Base-by-base conservation (phyloP, 2,113 vertebrate genomes). In the Leptocoma aspasia region DNA sequence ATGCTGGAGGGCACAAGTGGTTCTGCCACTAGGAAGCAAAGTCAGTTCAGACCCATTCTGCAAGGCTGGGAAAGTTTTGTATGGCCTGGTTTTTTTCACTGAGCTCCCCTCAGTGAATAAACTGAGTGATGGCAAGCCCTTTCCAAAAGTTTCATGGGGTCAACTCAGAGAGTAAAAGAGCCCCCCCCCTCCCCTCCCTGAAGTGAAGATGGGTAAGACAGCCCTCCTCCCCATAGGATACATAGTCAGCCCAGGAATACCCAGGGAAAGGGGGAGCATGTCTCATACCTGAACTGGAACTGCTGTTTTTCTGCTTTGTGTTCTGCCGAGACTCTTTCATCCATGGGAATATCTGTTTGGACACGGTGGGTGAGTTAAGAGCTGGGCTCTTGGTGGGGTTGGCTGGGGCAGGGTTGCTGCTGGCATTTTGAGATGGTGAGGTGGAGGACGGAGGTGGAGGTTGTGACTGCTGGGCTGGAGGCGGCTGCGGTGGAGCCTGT, bases 241-340 rank as follows among this genome's bases (percentile, higher is more conserved):
- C 3, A 0, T 13, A 70, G 63, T 5, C 45, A 72, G 22, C 44
- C 61, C 75, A 73, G 63, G 57, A 76, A 30, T 59, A 87, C 81
- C 89, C 81, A 61, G 66, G 49, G 52, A 82, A 18, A 63, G 6
- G 2, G 42, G 44, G 11, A 64, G 30, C 5, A 0, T 57, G 13
- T 89, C 80, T 97, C 96, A 52, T 99, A 99, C 99, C 99, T 99
- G 99, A 99, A 97, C 98, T 99, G 98, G 99, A 98, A 97, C 98
- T 98, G 98, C 98, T 99, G 97, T 97, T 98, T 98, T 99, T 99
- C 98, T 99, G 99, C 97, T 99, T 99, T 97, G 98, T 99, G 97
- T 99, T 99, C 98, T 99, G 99, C 77, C 99, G 98, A 82, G 99
- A 99, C 91, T 99, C 99, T 98, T 99, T 99, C 99, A 99, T 99